Evolutionary conservation across 2,113 vertebrate species (phyloP).

Genomic region (Bufo gargarizans): DNA sequence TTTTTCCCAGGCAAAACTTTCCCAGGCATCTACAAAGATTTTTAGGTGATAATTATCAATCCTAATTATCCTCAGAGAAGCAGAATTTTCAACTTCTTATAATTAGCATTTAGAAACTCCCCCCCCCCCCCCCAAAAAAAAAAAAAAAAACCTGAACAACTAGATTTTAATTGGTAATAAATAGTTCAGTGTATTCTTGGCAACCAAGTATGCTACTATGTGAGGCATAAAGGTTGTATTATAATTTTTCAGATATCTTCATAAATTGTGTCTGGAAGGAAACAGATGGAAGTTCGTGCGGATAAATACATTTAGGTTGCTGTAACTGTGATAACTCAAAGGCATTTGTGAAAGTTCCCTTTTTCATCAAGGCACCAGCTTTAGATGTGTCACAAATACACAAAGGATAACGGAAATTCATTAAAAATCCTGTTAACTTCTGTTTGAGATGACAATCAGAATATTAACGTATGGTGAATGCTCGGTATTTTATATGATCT

Average conservation of each 20-base stretch:
- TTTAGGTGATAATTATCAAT: slow-evolving; percentile 48
- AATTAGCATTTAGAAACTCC: slow-evolving; percentile 52
- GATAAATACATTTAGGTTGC: slow-evolving; percentile 3
- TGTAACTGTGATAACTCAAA: not conserved
- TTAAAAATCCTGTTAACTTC: slow-evolving; percentile 4
- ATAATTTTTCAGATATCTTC: slow-evolving; percentile 12
- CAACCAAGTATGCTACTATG: not conserved
- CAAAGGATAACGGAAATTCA: not conserved
- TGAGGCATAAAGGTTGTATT: slow-evolving; percentile 30
- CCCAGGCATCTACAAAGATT: slow-evolving; percentile 15
- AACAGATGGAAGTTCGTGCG: slow-evolving; percentile 23
- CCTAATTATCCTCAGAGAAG: slow-evolving; percentile 51
- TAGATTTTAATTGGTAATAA: slow-evolving; percentile 49
- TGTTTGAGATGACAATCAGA: not conserved
- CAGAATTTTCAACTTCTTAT: slow-evolving; percentile 38
- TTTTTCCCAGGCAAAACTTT: not conserved
- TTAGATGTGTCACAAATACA: slow-evolving; percentile 29
- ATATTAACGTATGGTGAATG: not conserved
- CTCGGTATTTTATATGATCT: not conserved
- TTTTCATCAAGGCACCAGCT: not conserved
- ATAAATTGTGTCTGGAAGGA: slow-evolving; percentile 27
- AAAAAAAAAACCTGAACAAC: slow-evolving; percentile 10
- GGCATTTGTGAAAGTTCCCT: not conserved
- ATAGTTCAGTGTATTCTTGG: slow-evolving; percentile 30
- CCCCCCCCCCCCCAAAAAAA: too few species aligned